These are phyloP conservation scores for Noctilio leporinus DNA, from an alignment of 2,113 vertebrate species.

Conservation along the genomic window DNA sequence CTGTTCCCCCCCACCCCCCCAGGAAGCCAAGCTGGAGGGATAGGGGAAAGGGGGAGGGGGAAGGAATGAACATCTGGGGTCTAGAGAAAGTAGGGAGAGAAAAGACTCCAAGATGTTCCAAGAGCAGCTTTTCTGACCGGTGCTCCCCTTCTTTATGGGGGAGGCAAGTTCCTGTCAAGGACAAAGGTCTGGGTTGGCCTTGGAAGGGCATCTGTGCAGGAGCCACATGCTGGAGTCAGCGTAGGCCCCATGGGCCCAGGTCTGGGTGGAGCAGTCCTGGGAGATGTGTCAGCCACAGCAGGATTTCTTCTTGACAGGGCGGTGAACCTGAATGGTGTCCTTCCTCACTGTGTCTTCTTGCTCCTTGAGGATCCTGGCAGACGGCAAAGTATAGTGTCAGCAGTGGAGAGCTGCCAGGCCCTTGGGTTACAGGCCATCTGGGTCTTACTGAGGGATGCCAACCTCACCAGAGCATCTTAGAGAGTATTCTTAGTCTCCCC, in stretches of 20 bases:
- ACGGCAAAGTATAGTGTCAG: not conserved
- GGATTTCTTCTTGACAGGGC: constrained; percentile 81
- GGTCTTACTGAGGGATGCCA: not conserved
- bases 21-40: not conserved
- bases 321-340: constrained; percentile 80
- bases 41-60: rapidly evolving
- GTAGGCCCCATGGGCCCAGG: not conserved
- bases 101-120: not conserved
- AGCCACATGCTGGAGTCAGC: not conserved
- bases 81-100: not conserved
- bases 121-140: not conserved
- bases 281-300: constrained; percentile 83
- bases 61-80: not conserved
- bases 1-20: not conserved
- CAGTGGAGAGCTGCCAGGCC: not conserved
- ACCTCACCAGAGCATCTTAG: not conserved
- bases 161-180: not conserved
- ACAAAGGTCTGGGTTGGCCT: not conserved
- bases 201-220: not conserved
- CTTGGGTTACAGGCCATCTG: not conserved
- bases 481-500: not conserved
- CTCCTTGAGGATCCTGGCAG: constrained; percentile 86
- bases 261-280: rapidly evolving
- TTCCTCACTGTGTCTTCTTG: constrained; percentile 87
- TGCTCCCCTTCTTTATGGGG: not conserved